Percentiles rank a stretch among this genome's conserved stretches.
phyloP scores from a whole-genome alignment of 2,888 invertebrate genomes.

The Nemotelus pantherinus region DNA sequence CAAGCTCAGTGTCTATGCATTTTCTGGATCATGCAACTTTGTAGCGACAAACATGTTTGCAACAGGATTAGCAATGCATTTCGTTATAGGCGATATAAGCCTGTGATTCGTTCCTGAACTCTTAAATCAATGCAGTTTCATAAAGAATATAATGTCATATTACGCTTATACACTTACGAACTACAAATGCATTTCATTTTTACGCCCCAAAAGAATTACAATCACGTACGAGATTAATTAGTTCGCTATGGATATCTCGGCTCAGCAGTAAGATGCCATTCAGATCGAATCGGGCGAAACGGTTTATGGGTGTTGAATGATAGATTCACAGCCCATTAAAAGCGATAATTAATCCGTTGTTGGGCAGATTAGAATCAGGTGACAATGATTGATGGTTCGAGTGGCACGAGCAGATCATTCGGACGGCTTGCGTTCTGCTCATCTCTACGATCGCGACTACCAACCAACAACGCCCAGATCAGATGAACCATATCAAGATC shows the following conservation, averaged over 20 bases:
- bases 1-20: too few relatives aligned
- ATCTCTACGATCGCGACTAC: background rate
- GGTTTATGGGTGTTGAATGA: conserved; percentile 18
- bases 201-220: background rate
- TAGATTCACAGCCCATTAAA: conserved; percentile 17
- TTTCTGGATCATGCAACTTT: too few relatives aligned
- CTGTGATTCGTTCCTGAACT: too few relatives aligned
- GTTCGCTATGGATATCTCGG: background rate
- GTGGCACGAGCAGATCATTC: conserved; percentile 14
- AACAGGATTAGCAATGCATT: too few relatives aligned
- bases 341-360: conserved; percentile 35
- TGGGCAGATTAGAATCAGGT: conserved; percentile 33
- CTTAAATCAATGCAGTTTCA: too few relatives aligned
- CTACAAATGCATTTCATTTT: too few relatives aligned
- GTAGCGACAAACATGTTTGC: too few relatives aligned
- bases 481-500: background rate
- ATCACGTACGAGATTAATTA: conserved; percentile 7
- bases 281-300: background rate
- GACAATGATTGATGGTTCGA: conserved; percentile 32
- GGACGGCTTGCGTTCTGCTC: background rate
- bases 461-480: background rate
- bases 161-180: too few relatives aligned
- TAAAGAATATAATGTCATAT: too few relatives aligned
- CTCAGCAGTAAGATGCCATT: background rate
- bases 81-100: too few relatives aligned